Base-by-base conservation (phyloP, 2,113 vertebrate genomes). In the Chiloscyllium plagiosum region DNA sequence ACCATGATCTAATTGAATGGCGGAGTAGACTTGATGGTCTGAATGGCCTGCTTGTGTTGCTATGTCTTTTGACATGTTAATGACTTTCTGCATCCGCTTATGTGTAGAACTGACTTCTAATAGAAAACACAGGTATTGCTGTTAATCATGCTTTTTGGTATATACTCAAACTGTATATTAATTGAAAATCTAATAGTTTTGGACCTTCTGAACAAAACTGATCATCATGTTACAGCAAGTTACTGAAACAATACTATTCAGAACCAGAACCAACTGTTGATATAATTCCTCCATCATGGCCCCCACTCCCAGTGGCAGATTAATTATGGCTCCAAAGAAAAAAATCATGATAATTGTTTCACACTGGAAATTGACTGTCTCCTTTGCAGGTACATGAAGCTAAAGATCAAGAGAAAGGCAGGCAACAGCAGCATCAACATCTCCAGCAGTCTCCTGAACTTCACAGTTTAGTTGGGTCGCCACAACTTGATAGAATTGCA, bases 351-450 rank as follows among this genome's bases (percentile, higher is more conserved):
- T 8, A 66, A 66, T 65, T 61, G 65, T 33, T 7, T 24, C 26
- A 42, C 1, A 42, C 69, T 33, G 87, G 22, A 70, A 29, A 20
- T 6, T 68, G 61, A 10, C 24, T 70, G 47, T 22, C 0, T n/a
- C 95, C 10, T 0, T 96, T 87, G 96, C 96, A 99, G 99, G 96
- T 98, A 96, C 98, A 99, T 96, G 99, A 99, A 96, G 97, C 97
- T 96, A 97, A 98, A 97, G 99, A 99, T 96, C 96, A 97, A 94
- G 99, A 99, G 97, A 98, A 98, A 97, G 97, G 97, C 26, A 96
- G 96, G 33, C 97, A 97, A 6, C 97, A 98, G 4, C 98, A 97
- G 96, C 97, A 97, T 0, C 97, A 97, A 0, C 96, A 98, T 96
- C 97, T 97, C 0, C 97, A 97, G n/a, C 98, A 97, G 2, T 98